Evolutionary conservation across 2,888 invertebrate species (phyloP).

Genomic region (Sceliomorpha sp.): DNA sequence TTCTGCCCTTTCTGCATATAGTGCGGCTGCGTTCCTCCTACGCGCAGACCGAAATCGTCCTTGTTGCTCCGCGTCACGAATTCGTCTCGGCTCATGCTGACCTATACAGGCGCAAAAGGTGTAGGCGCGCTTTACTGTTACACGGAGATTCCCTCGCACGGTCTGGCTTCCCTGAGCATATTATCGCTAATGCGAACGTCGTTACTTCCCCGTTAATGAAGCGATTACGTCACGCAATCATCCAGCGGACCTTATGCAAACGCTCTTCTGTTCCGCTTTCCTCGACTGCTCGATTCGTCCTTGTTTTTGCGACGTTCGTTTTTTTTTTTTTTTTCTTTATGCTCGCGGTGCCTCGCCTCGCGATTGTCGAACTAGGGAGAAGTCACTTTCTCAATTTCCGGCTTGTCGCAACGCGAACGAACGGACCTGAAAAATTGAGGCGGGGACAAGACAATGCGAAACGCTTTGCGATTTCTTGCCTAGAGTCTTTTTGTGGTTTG

Average conservation of each 20-base stretch:
- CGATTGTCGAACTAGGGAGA: conserved; percentile 42
- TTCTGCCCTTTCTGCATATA: too few species aligned
- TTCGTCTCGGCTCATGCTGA: too few species aligned
- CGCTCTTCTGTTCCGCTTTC: too few species aligned
- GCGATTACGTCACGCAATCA: conserved; percentile 38
- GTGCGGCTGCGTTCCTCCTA: too few species aligned
- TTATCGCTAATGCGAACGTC: conserved; percentile 25
- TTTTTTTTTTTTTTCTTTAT: conserved; percentile 4
- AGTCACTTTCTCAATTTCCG: conserved; percentile 50
- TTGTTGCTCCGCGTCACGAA: too few species aligned
- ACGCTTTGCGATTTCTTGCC: too few species aligned
- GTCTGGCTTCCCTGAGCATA: conserved; percentile 27
- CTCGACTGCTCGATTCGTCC: conserved; percentile 32
- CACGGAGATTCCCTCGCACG: conserved; percentile 7
- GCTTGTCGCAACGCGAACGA: conserved; percentile 34
- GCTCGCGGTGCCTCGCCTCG: conserved; percentile 19
- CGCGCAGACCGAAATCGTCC: too few species aligned
- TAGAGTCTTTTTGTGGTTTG: too few species aligned
- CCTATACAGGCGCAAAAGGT: too few species aligned
- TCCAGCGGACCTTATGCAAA: too few species aligned
- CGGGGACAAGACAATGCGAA: too few species aligned
- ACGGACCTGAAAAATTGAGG: conserved; percentile 10
- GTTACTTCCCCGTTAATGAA: conserved; percentile 29
- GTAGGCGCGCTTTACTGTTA: too few species aligned
- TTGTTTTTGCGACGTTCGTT: conserved; percentile 32